Evolutionary conservation across 2,888 invertebrate species (phyloP).

Genomic region (Sipha maydis): DNA sequence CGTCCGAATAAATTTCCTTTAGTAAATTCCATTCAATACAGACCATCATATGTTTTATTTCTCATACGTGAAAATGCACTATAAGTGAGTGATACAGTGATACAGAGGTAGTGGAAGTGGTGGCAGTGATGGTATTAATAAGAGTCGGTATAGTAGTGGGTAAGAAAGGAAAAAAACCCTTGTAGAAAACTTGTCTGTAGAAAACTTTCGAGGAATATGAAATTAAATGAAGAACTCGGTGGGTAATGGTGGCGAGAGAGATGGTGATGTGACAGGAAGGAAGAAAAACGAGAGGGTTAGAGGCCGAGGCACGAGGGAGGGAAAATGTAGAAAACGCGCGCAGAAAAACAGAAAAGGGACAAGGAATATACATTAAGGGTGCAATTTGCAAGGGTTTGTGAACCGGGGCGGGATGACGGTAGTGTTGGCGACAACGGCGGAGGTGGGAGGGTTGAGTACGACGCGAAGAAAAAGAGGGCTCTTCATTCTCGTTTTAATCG

Average conservation of each 20-base stretch:
- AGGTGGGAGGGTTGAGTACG: slow-evolving; percentile 5
- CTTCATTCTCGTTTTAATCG: slow-evolving; percentile 62
- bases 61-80: background rate
- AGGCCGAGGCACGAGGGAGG: background rate
- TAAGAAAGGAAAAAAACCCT: slow-evolving; percentile 20
- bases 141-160: background rate
- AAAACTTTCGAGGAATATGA: slow-evolving; percentile 48
- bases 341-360: slow-evolving; percentile 62
- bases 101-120: background rate
- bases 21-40: slow-evolving; percentile 8
- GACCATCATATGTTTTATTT: background rate
- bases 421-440: background rate
- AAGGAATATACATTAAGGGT: slow-evolving; percentile 62
- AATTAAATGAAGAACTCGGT: slow-evolving; percentile 56
- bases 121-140: background rate
- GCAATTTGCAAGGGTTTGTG: slow-evolving; percentile 57
- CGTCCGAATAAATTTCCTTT: background rate
- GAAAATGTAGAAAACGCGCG: slow-evolving; percentile 55
- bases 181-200: slow-evolving; percentile 46
- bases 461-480: slow-evolving; percentile 60
- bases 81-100: background rate
- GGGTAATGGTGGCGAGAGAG: slow-evolving; percentile 31
- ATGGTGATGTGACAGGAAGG: slow-evolving; percentile 49
- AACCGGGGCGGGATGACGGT: slow-evolving; percentile 21
- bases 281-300: slow-evolving; percentile 61